Conservation (phyloP, 2,113 vertebrate species). For the Meleagris gallopavo region DNA sequence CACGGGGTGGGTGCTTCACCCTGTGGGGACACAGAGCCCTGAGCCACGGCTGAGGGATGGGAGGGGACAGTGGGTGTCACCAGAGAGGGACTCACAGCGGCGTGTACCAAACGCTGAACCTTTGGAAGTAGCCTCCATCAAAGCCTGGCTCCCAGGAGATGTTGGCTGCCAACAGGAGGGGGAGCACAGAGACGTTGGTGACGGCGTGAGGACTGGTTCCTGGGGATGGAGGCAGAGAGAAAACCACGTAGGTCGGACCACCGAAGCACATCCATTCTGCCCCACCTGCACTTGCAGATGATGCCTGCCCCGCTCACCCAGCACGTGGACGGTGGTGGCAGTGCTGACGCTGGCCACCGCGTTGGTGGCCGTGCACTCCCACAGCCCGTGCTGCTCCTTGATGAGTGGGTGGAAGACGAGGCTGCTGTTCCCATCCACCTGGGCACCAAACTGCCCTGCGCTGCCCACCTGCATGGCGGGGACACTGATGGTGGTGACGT, state of each 20-base stretch:
- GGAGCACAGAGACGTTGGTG: slow-evolving; percentile 81
- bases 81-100: slow-evolving; percentile 73
- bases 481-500: fast-evolving
- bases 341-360: slow-evolving; percentile 84
- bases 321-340: slow-evolving; percentile 84
- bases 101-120: slow-evolving; percentile 93
- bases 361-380: slow-evolving; percentile 90
- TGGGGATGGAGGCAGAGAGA: slow-evolving; percentile 31
- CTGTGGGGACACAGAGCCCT: slow-evolving; percentile 63
- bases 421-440: slow-evolving; percentile 85
- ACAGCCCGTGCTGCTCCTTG: slow-evolving; percentile 91
- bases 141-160: slow-evolving; percentile 94
- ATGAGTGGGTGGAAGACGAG: slow-evolving; percentile 85
- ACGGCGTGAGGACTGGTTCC: slow-evolving; percentile 93
- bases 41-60: fast-evolving
- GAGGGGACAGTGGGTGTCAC: neutral
- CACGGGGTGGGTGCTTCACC: slow-evolving; percentile 83
- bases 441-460: slow-evolving; percentile 71
- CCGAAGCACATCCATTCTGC: fast-evolving
- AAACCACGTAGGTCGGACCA: neutral
- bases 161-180: slow-evolving; percentile 85
- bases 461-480: slow-evolving; percentile 79
- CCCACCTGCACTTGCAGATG: neutral
- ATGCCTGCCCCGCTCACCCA: slow-evolving; percentile 80
- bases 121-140: slow-evolving; percentile 93